Evolutionary conservation across 2,888 invertebrate species (phyloP).

Genomic region (Pomacea canaliculata): DNA sequence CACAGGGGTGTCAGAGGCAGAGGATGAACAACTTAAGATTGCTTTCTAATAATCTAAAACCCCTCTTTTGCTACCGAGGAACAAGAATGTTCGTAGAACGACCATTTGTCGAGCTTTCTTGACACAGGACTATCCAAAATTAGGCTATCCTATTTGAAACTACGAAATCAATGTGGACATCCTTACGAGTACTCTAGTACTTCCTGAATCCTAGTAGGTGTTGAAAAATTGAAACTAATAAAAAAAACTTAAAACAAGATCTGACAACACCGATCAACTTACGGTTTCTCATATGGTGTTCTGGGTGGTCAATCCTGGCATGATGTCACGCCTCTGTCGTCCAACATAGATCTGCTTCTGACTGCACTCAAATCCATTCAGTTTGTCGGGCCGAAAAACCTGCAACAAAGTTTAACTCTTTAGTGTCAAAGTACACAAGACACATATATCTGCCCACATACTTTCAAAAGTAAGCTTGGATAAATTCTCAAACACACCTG

Average conservation of each 20-base stretch:
- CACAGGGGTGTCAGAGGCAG: neutral
- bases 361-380: conserved; percentile 95
- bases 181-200: too few species aligned
- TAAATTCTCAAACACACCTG: neutral
- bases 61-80: too few species aligned
- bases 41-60: too few species aligned
- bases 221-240: too few species aligned
- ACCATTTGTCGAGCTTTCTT: too few species aligned
- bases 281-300: conserved; percentile 39
- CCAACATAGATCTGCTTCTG: conserved; percentile 84
- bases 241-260: neutral
- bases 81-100: too few species aligned
- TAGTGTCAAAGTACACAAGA: too few species aligned
- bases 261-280: neutral
- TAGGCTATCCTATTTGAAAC: too few species aligned
- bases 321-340: conserved; percentile 66
- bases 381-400: conserved; percentile 90
- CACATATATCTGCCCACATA: too few species aligned
- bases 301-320: conserved; percentile 55
- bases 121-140: too few species aligned
- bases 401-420: conserved; percentile 32
- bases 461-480: neutral
- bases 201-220: too few species aligned
- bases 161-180: too few species aligned
- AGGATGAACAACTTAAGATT: neutral